Evolutionary conservation across 1,140 invertebrate genomes (phyloP), one percentile per base, ranked within the genome.

Genomic region (Papilio helenus): DNA sequence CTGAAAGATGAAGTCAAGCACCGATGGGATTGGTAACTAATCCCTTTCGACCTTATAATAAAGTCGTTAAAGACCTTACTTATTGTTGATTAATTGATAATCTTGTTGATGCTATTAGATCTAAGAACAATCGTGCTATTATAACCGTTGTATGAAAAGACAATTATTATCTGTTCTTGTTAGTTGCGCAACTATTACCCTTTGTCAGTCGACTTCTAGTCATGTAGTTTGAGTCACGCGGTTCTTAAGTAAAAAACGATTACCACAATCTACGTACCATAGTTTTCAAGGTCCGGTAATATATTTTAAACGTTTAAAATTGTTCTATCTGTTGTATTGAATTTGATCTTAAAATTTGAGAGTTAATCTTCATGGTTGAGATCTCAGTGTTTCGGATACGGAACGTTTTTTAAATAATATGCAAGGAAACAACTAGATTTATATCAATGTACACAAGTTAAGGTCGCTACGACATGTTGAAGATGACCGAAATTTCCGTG

Each of bases 171-270:
- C 34, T 68, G 26, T 68, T 68, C 55, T 58, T 58, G 55, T 58
- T 9, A 7, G 61, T 68, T 68, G 61, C 61, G 61, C 61, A 68
- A 68, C 58, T 26, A 29, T 65, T 65, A 58, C 61, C 61, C 61
- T 68, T 34, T 68, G 61, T 68, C 26, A 61, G 55, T 26, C 20
- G 5, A 68, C 26, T 16, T 34, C 61, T 68, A 68, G 61, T 16
- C 61, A 68, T n/a, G 61, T 68, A 68, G 12, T 34, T 68, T 68
- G 26, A 68, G 26, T 68, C 61, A 68, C 61, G 61, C 61, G 14
- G 26, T 29, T 68, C 26, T 68, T 18, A 12, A 34, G 26, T 68
- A 58, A 68, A 68, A 34, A 65, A 29, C 61, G 14, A 3, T 68
- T 29, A 29, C 26, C 58, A 68, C 26, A 34, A 68, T 26, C 58